Evolutionary conservation across 1,140 invertebrate genomes (phyloP).

Genomic region (Hirudo medicinalis): DNA sequence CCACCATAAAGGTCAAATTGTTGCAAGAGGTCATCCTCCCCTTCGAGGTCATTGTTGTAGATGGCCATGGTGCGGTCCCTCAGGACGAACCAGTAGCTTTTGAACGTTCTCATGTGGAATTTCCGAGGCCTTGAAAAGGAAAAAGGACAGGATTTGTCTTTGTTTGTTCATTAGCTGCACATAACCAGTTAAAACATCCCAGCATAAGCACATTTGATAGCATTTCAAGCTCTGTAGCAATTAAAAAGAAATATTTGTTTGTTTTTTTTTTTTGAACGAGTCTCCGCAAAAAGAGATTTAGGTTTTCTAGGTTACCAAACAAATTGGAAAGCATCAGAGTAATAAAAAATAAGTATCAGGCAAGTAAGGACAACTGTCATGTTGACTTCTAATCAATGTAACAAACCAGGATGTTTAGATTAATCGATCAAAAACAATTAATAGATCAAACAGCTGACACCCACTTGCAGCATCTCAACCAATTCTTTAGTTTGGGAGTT

Average conservation of each 20-base stretch:
- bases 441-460: background rate
- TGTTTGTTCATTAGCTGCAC: too few species aligned
- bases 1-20: slow-evolving; percentile 35
- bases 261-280: too few species aligned
- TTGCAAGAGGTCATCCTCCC: slow-evolving; percentile 35
- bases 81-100: slow-evolving; percentile 78
- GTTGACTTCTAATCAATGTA: background rate
- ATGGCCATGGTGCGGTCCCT: slow-evolving; percentile 69
- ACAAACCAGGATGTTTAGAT: background rate
- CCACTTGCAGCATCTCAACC: slow-evolving; percentile 6
- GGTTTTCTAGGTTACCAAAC: background rate
- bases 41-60: slow-evolving; percentile 69
- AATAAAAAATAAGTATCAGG: background rate
- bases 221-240: background rate
- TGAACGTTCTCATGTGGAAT: slow-evolving; percentile 80
- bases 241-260: too few species aligned
- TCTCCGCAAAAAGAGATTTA: background rate
- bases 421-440: background rate
- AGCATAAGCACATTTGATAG: background rate
- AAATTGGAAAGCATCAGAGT: background rate
- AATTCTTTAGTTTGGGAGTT: background rate
- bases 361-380: too few species aligned
- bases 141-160: background rate
- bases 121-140: slow-evolving; percentile 64
- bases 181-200: too few species aligned